Percentiles rank a stretch among this genome's conserved stretches.
Evolutionary conservation across 2,113 vertebrate species (phyloP).

Genomic region (Dunckerocampus dactyliophorus): DNA sequence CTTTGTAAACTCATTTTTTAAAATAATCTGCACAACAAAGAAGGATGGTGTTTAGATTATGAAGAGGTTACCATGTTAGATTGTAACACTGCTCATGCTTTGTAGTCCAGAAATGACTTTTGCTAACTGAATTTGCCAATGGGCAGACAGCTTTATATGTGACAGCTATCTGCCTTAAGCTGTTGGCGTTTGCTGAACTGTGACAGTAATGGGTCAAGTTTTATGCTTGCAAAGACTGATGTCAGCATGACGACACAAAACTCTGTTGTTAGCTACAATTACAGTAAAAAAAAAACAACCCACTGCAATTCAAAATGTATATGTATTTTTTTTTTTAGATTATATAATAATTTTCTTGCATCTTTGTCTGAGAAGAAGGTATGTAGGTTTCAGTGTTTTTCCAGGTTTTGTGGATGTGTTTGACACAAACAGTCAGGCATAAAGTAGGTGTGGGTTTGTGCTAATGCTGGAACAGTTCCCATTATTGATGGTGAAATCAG

Average conservation of each 20-base stretch:
- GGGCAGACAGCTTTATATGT: not conserved
- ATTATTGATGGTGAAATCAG: conserved; percentile 60
- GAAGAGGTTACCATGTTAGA: not conserved
- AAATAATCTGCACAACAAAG: too few species aligned
- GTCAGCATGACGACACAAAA: too few species aligned
- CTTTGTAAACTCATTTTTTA: too few species aligned
- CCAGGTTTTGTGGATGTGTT: not conserved
- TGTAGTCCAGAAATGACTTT: not conserved
- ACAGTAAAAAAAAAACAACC: too few species aligned
- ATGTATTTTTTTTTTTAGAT: too few species aligned
- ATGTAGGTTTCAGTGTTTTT: too few species aligned
- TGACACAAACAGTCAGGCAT: not conserved
- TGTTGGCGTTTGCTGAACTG: not conserved
- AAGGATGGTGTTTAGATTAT: not conserved
- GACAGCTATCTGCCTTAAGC: not conserved
- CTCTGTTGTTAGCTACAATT: too few species aligned
- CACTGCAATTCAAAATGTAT: too few species aligned
- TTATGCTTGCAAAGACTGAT: too few species aligned
- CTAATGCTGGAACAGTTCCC: conserved; percentile 39
- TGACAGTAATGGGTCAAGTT: not conserved
- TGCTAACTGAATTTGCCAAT: too few species aligned
- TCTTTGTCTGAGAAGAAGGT: too few species aligned
- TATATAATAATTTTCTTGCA: too few species aligned
- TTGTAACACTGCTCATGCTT: not conserved
- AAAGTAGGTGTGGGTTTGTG: conserved; percentile 24